These are phyloP conservation scores for Drosophila mojavensis DNA, from an alignment of 1,140 invertebrate genomes.

Conservation along the genomic window DNA sequence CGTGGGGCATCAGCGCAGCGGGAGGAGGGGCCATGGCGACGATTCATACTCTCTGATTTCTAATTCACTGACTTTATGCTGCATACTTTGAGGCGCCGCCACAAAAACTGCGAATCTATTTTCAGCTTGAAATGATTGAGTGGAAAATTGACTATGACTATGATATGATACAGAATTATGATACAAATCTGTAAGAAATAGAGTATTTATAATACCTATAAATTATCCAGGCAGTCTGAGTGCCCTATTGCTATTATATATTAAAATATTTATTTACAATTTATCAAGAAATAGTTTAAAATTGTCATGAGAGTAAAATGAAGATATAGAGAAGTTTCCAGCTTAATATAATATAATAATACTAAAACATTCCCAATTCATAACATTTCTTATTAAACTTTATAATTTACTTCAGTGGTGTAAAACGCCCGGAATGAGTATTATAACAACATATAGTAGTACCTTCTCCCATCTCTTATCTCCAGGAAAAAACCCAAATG, in stretches of 20 bases:
- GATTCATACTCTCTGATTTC: conserved; percentile 33
- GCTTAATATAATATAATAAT: no score
- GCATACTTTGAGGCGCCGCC: conserved; percentile 22
- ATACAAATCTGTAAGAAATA: neutral
- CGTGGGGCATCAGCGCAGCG: neutral
- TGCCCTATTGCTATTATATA: no score
- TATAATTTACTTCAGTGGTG: neutral
- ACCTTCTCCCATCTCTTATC: neutral
- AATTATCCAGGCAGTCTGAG: no score
- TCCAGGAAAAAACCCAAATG: neutral
- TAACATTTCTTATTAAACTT: no score
- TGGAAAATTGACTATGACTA: neutral
- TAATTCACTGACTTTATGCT: neutral
- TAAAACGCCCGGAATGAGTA: no score
- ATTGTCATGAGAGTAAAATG: no score
- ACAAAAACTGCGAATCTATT: conserved; percentile 12
- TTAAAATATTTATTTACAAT: no score
- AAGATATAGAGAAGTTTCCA: no score
- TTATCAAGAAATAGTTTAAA: no score
- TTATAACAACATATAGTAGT: no score
- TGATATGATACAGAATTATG: neutral
- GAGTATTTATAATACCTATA: no score
- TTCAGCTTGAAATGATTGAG: neutral
- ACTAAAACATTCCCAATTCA: no score
- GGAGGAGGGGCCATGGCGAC: neutral